Base-by-base conservation (phyloP, 1,140 invertebrate genomes). In the Aphis gossypii region DNA sequence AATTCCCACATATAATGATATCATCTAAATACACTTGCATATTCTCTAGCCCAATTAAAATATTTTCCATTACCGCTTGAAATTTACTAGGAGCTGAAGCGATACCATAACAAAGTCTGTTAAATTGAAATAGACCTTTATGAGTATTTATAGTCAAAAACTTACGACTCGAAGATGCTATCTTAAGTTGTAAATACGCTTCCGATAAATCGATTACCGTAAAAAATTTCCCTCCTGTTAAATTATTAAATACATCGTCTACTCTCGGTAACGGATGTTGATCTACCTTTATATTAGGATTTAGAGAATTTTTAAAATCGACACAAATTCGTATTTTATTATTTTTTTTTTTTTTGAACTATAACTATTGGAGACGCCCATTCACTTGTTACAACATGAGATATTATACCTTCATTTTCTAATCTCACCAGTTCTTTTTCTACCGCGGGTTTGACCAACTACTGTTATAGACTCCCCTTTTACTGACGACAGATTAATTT, bases 1-100 rank as follows among this genome's bases (percentile, higher is more conserved):
- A 30, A 2, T 60, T 83, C 5, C 82, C 93, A 46, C 51, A 1
- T 41, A 94, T 51, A 90, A 94, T 46, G 83, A 94, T 90, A 82
- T 94, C 94, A 51, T 94, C 93, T 11, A 94, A 94, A 90, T 56
- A 94, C 35, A 38, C 11, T 60, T 35, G 54, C 48, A 76, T 84
- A 89, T 48, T 82, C 5, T 86, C 68, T 54, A 90, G 35, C 11
- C 86, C 94, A 51, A 18, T 30, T 48, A 94, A 76, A 86, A 93
- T 88, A 48, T 89, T 94, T 56, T 93, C 87, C 76, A 94, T 94
- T 9, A 44, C n/a, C 38, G 82, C 25, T 54, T 94, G 92, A 68
- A 90, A 93, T 41, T 84, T 94, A 54, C 44, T 92, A 20, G 94
- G 68, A 25, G 92, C 68, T 21, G 35, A 87, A 0, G 25, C 41